Evolutionary conservation across 1,140 invertebrate genomes (phyloP), one percentile per base, ranked within the genome.

Genomic region (Drosophila hydei): DNA sequence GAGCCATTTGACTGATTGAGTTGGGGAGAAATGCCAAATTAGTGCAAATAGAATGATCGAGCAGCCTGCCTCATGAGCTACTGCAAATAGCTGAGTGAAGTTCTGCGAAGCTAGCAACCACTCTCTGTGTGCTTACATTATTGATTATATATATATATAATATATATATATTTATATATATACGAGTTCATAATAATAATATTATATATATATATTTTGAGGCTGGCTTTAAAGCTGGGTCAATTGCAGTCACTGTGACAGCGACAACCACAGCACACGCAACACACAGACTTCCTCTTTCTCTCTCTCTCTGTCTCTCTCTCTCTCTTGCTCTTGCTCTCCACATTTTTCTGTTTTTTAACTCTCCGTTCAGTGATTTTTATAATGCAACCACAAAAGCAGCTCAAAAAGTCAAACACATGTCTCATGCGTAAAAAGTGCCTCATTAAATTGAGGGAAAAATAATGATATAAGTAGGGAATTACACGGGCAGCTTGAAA

Each of bases 381-480:
- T 85, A 60, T 68, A 70, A 79, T 61, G 69, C 63, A 61, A 52
- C 75, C 80, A 55, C 59, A 59, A 58, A 79, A 79, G 58, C 64
- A 54, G 80, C 68, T 79, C 54, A 77, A 80, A 80, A 72, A 80
- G 76, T 77, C 65, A 84, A 67, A 58, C 52, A 50, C 19, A 63
- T 43, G 43, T 40, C 38, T 12, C 9, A 11, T 56, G 27, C 12
- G 23, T 21, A 56, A 47, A 59, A 67, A 63, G 33, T 36, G n/a
- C 23, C 42, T 51, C 21, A 67, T 38, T 60, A 18, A 58, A 61
- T 43, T 43, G 16, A 42, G 14, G 23, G 33, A 45, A 61, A 40
- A 25, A 48, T 33, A 33, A 33, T 12, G 2, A 33, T 38, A 18
- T 27, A 33, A 27, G 19, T 16, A 48, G 19, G 14, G 16, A 40